Evolutionary conservation across 1,140 invertebrate species (phyloP), one percentile per base, ranked within the genome.

Genomic region (Tetramorium simillimum): DNA sequence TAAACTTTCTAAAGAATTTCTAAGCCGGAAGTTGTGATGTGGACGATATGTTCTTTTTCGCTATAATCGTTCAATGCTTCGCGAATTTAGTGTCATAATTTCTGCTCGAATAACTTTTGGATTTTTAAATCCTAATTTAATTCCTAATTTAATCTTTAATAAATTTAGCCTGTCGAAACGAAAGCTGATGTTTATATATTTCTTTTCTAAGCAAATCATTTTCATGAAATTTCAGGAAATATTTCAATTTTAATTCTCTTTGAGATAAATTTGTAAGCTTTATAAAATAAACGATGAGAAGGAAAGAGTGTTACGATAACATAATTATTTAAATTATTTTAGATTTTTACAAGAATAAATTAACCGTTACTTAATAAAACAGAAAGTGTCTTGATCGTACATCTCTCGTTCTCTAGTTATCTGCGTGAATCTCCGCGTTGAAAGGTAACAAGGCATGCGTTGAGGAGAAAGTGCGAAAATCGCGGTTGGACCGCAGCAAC

Each of bases 401-500:
- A 37, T 51, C 28, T 28, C 46, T 75, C 21, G 1, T 9, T 53
- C 37, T 75, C 6, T 10, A 10, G 9, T 21, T 76, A 60, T 21
- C 37, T 33, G 21, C 40, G 65, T 69, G 78, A 81, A 81, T 70
- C 65, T 43, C 51, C 62, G 3, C 2, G 33, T 46, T 70, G 49
- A 43, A 81, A 53, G 33, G 40, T 81, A 81, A 70, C 78, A 21
- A 43, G 49, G 65, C 51, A 70, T 56, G 78, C 49, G 37, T 43
- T 53, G 49, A 80, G 73, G 90, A 91, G 91, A 91, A 91, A 91
- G 91, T 91, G 82, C 62, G 76, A 89, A 91, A 81, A 91, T 87
- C 73, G 28, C 76, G 28, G 84, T 43, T 86, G 85, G 77, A 88
- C 85, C 87, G 51, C 78, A 70, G 53, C 28, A 70, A 87, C 33